These are phyloP conservation scores for Onychorhynchus coronatus DNA, from an alignment of 2,113 vertebrate species.

Conservation along the genomic window DNA sequence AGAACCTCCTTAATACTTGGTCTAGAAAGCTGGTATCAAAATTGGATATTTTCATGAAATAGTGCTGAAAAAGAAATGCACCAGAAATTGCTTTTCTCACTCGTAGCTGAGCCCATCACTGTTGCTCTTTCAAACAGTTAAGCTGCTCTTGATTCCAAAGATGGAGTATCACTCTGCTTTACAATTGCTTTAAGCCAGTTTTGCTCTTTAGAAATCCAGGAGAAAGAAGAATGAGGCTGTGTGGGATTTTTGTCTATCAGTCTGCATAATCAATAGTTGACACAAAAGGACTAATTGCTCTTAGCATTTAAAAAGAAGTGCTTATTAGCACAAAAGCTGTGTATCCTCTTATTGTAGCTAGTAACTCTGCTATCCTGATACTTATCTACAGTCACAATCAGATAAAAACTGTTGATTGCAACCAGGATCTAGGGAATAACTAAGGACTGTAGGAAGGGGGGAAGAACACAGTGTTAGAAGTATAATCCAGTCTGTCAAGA, in stretches of 20 bases:
- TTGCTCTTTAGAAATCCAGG: slow-evolving; percentile 31
- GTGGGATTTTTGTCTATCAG: slow-evolving; percentile 32
- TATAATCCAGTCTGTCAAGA: background rate
- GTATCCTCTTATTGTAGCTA: slow-evolving; percentile 43
- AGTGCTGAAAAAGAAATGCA: background rate
- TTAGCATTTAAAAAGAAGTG: slow-evolving; percentile 58
- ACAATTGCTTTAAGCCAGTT: background rate
- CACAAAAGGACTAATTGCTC: slow-evolving; percentile 64
- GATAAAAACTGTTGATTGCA: slow-evolving; percentile 3
- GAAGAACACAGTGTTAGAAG: background rate
- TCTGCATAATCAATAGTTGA: slow-evolving; percentile 60
- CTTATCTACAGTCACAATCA: background rate
- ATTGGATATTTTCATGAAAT: background rate
- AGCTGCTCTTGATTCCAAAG: background rate
- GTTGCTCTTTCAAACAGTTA: background rate
- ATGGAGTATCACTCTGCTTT: background rate
- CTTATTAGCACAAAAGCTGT: slow-evolving; percentile 55
- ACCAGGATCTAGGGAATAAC: background rate
- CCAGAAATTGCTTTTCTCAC: background rate
- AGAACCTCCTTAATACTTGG: background rate
- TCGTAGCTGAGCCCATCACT: background rate
- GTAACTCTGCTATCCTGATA: slow-evolving; percentile 5
- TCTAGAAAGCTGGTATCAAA: background rate
- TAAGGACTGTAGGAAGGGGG: background rate
- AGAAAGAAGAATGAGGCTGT: slow-evolving; percentile 21